These are phyloP conservation scores for zebrafish (Danio rerio) DNA, from an alignment of 2,113 vertebrate species.

Conservation along the genomic window GRCz12tu NC_133188.1:27963001-27963500, in stretches of 20 bases:
- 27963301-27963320: background rate
- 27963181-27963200: background rate
- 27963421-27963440: conserved; percentile 46
- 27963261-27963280: background rate
- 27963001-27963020: no score
- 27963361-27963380: conserved; percentile 1
- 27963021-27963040: no score
- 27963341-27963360: background rate
- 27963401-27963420: conserved; percentile 22
- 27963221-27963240: background rate
- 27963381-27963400: background rate
- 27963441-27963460: conserved; percentile 48
- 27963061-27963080: no score
- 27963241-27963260: background rate
- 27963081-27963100: no score
- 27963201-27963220: background rate
- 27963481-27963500: background rate
- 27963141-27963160: background rate
- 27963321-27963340: background rate
- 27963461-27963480: background rate
- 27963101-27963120: no score
- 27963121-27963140: background rate
- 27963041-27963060: no score
- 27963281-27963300: background rate
- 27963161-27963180: background rate